Conservation (phyloP, 2,113 vertebrate species). For the Morone saxatilis region DNA sequence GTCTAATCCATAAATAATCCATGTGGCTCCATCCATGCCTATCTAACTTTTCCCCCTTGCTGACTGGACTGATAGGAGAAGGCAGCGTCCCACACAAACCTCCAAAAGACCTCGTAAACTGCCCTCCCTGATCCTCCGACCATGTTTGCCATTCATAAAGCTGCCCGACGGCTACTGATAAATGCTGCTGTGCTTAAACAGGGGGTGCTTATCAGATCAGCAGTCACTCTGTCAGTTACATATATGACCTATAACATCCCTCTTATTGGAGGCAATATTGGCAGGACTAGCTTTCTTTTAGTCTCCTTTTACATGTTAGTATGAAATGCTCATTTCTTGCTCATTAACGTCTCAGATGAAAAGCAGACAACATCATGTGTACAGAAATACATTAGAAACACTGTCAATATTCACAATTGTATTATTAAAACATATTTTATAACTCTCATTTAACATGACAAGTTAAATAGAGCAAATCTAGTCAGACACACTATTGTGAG, state of each 20-base stretch:
- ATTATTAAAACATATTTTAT: neutral
- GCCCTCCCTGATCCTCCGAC: constrained; percentile 46
- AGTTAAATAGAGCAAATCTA: neutral
- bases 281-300: neutral
- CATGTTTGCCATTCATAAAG: constrained; percentile 68
- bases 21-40: constrained; percentile 51
- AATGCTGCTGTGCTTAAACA: constrained; percentile 65
- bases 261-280: neutral
- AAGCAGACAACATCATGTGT: too few species aligned
- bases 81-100: constrained; percentile 48
- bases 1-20: constrained; percentile 57
- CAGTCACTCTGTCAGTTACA: constrained; percentile 62
- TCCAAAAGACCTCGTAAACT: constrained; percentile 48
- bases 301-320: constrained; percentile 1
- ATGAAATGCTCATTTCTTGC: neutral
- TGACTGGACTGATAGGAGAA: constrained; percentile 55
- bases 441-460: neutral
- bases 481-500: constrained; percentile 22
- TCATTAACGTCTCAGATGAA: too few species aligned
- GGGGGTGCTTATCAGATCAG: constrained; percentile 78
- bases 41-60: constrained; percentile 43
- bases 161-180: constrained; percentile 74
- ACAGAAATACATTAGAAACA: neutral
- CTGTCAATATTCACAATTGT: neutral
- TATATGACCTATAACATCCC: constrained; percentile 20